Evolutionary conservation across 1,140 invertebrate species (phyloP).

Genomic region (Drosophila paulistorum): DNA sequence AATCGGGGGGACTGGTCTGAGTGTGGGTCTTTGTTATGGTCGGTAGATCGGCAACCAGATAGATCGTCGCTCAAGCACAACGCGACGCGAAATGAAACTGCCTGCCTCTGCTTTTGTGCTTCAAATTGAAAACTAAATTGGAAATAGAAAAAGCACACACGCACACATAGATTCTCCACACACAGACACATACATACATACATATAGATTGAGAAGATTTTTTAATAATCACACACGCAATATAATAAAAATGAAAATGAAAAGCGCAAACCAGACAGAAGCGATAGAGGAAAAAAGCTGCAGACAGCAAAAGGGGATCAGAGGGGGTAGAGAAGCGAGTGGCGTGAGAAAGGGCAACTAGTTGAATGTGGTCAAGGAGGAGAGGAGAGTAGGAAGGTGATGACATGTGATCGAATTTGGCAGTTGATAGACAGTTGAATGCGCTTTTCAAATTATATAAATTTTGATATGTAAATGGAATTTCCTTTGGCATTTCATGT

Average conservation of each 20-base stretch:
- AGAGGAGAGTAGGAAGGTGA: neutral
- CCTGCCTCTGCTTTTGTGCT: slow-evolving; percentile 14
- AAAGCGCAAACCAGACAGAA: slow-evolving; percentile 9
- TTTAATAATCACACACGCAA: slow-evolving; percentile 17
- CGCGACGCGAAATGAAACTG: slow-evolving; percentile 54
- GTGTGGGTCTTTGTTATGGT: neutral
- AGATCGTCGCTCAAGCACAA: slow-evolving; percentile 51
- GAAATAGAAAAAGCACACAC: slow-evolving; percentile 21
- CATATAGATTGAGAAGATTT: slow-evolving; percentile 21
- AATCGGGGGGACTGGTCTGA: too few relatives aligned
- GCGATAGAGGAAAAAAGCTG: neutral
- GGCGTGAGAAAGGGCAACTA: neutral
- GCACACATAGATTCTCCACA: slow-evolving; percentile 18
- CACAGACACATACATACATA: slow-evolving; percentile 17
- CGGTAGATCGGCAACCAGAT: neutral
- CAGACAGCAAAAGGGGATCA: too few relatives aligned
- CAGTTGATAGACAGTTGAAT: neutral
- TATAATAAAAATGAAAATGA: slow-evolving; percentile 23
- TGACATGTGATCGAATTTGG: neutral
- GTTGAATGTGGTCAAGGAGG: neutral
- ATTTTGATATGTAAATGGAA: too few relatives aligned
- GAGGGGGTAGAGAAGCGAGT: too few relatives aligned
- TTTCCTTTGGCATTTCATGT: too few relatives aligned
- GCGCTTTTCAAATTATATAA: neutral
- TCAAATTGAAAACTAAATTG: slow-evolving; percentile 32